These are phyloP conservation scores for Gymnarchus niloticus DNA, from an alignment of 2,113 vertebrate species.

Conservation along the genomic window DNA sequence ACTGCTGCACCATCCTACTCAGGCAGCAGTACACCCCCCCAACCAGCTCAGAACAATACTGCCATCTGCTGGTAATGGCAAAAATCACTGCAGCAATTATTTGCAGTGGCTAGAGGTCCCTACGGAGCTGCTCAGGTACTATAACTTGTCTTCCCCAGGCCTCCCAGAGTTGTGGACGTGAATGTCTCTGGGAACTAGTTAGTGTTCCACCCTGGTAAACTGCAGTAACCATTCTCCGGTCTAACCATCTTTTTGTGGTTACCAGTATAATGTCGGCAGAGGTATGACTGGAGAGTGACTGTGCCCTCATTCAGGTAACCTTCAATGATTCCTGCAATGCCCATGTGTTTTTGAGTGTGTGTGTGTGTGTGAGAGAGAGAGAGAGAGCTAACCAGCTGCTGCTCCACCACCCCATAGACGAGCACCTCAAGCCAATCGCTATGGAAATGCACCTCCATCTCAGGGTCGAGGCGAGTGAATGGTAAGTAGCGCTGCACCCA, in stretches of 20 bases:
- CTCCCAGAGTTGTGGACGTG: background rate
- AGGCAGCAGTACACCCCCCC: background rate
- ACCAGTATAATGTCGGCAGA: background rate
- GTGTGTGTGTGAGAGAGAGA: background rate
- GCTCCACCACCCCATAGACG: constrained; percentile 94
- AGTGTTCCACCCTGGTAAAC: background rate
- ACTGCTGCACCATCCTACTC: background rate
- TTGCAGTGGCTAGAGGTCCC: background rate
- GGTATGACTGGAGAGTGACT: too few relatives aligned
- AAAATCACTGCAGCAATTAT: constrained; percentile 18
- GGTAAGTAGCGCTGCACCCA: constrained; percentile 94
- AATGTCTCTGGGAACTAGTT: background rate
- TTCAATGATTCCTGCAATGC: background rate
- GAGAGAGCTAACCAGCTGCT: constrained; percentile 75
- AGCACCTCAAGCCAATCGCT: constrained; percentile 90
- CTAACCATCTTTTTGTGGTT: background rate
- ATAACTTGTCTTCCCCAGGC: background rate
- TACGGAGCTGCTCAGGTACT: background rate
- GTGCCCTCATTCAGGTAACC: too few relatives aligned
- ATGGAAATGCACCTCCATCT: constrained; percentile 92
- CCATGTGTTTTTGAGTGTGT: background rate
- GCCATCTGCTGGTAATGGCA: constrained; percentile 46
- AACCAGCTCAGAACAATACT: constrained; percentile 32
- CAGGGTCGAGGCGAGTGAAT: constrained; percentile 93
- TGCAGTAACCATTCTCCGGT: background rate